phyloP scores from a whole-genome alignment of 2,888 invertebrate genomes.

The Agriopis leucophaearia region DNA sequence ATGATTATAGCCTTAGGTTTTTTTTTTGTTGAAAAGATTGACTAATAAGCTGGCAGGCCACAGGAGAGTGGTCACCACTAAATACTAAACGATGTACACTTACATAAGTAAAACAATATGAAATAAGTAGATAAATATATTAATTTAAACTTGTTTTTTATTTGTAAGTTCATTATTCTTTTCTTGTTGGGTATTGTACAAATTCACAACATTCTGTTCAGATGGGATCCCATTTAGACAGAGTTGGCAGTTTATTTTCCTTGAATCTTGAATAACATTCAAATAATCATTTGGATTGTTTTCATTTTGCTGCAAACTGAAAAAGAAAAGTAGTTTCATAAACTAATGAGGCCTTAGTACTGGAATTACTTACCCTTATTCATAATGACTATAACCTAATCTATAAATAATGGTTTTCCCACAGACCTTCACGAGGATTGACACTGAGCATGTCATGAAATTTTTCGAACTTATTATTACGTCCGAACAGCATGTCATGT shows the following conservation, averaged over 20 bases:
- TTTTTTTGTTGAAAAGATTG: too few species aligned
- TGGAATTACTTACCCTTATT: too few species aligned
- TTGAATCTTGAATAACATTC: slow-evolving; percentile 49
- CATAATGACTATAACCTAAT: too few species aligned
- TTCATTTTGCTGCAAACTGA: slow-evolving; percentile 48
- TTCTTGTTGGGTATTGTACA: slow-evolving; percentile 71
- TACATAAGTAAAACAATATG: slow-evolving; percentile 10
- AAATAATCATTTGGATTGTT: slow-evolving; percentile 4
- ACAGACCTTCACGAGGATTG: too few species aligned
- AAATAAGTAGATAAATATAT: slow-evolving; percentile 6
- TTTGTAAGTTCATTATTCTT: slow-evolving; percentile 59
- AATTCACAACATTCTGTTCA: slow-evolving; percentile 68
- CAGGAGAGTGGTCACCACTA: neutral
- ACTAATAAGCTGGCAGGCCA: too few species aligned
- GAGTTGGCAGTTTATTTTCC: slow-evolving; percentile 74
- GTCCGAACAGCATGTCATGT: too few species aligned
- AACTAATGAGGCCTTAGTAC: too few species aligned
- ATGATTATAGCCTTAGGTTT: too few species aligned
- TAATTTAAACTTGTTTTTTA: slow-evolving; percentile 1
- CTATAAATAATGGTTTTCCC: too few species aligned
- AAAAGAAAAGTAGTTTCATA: slow-evolving; percentile 34
- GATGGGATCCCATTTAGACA: slow-evolving; percentile 58
- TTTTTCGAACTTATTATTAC: too few species aligned
- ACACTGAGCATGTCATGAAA: too few species aligned
- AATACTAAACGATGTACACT: neutral